phyloP scores from a whole-genome alignment of 2,797 vertebrate species.

The Heterohyrax brucei region DNA sequence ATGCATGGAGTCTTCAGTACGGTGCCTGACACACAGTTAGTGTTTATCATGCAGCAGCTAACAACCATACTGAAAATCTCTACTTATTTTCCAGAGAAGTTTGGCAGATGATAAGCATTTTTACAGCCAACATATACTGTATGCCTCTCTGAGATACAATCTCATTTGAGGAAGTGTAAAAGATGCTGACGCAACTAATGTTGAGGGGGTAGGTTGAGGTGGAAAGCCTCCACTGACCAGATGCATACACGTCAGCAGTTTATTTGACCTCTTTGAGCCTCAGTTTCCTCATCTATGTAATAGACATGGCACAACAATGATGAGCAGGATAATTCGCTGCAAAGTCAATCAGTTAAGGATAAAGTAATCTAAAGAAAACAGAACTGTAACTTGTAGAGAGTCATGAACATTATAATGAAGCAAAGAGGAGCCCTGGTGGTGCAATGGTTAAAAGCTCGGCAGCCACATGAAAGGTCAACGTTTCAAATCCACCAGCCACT shows the following conservation, averaged over 20 bases:
- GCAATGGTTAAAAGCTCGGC: too few relatives aligned
- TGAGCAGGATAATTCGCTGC: not conserved
- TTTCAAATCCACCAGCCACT: too few relatives aligned
- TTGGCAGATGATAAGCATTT: not conserved
- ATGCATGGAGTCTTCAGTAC: not conserved
- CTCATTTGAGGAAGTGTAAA: not conserved
- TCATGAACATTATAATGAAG: not conserved
- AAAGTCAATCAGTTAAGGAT: not conserved
- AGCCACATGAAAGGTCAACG: too few relatives aligned
- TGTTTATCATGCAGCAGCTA: not conserved
- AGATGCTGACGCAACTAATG: not conserved
- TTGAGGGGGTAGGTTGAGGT: not conserved
- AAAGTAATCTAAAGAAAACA: not conserved
- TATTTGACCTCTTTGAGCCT: not conserved
- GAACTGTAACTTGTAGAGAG: not conserved
- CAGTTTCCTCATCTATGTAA: not conserved
- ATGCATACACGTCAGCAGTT: not conserved
- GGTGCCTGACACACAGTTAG: not conserved
- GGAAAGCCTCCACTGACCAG: not conserved
- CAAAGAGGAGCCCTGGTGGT: not conserved
- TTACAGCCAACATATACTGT: not conserved
- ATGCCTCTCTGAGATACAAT: not conserved
- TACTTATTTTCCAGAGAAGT: not conserved
- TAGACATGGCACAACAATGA: not conserved
- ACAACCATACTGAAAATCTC: not conserved